Base-by-base conservation (phyloP, 2,113 vertebrate genomes). In the Gulo gulo region DNA sequence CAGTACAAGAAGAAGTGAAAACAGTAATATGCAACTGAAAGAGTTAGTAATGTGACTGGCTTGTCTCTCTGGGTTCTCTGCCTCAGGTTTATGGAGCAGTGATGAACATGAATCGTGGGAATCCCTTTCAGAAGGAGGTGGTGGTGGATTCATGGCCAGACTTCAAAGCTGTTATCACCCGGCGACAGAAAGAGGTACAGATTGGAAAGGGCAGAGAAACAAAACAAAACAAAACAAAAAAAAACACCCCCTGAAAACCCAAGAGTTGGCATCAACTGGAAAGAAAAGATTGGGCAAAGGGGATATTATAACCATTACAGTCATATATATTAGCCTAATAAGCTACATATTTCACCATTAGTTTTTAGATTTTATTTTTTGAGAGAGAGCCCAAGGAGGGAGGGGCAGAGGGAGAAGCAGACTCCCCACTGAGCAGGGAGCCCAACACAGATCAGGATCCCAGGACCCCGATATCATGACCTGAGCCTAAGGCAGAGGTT, bases 141-240 rank as follows among this genome's bases (percentile, higher is more conserved):
- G 96, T 98, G 80, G 96, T 98, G 95, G 98, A 99, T 97, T 98
- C 98, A 29, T 99, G 99, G 99, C 98, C 99, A 73, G 98, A 96
- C 98, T 99, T 99, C 98, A 98, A 98, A 83, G 97, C 97, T 95
- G 98, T 98, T 71, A 98, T 99, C 91, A 99, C 98, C 89, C 95
- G 98, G 39, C 79, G 67, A 15, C 97, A 98, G 92, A 99, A 98
- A 96, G 95, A 98, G 98, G 98, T 98, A 98, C 2, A 65, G 20
- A 69, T 94, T 74, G 65, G 9, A 92, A 95, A 91, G 61, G 1
- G 26, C 39, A 73, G 26, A 45, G 59, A 50, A 34, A 79, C 42
- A 20, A 76, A 8, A 50, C n/a, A 26, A 80, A 21, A 65, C 29
- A 16, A 65, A 52, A 52, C 50, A 52, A 52, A 39, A 45, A 45